Percentiles rank a stretch among this genome's conserved stretches.
Evolutionary conservation across 2,797 vertebrate genomes (phyloP).

Genomic region (Enteromius viviparus): DNA sequence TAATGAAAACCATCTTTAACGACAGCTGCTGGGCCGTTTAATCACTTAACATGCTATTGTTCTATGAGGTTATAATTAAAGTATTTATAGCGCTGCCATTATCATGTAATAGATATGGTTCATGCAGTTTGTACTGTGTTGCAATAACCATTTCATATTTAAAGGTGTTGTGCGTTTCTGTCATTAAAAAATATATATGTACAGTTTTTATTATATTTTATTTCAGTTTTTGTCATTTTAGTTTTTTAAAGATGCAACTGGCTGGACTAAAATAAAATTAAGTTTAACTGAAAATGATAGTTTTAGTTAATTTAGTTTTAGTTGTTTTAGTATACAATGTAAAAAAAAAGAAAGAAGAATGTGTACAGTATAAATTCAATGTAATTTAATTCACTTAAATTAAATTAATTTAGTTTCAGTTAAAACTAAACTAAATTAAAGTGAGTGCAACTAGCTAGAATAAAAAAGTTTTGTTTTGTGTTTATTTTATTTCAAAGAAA

Average conservation of each 20-base stretch:
- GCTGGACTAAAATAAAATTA: too few species aligned
- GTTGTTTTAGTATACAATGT: too few species aligned
- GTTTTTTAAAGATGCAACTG: not conserved
- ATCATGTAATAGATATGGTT: not conserved
- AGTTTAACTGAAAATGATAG: too few species aligned
- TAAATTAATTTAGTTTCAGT: too few species aligned
- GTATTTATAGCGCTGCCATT: not conserved
- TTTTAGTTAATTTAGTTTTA: too few species aligned
- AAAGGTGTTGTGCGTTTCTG: not conserved
- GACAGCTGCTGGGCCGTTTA: conserved; percentile 4
- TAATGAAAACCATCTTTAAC: not conserved
- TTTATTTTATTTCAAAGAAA: not conserved
- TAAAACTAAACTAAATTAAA: not conserved
- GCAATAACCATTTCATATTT: not conserved
- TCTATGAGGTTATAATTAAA: not conserved
- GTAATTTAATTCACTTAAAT: too few species aligned
- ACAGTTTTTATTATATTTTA: not conserved
- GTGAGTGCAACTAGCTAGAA: not conserved
- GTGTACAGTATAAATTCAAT: too few species aligned
- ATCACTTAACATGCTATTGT: not conserved
- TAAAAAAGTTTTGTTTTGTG: not conserved
- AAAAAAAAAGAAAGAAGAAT: too few species aligned
- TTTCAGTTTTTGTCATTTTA: not conserved
- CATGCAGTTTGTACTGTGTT: not conserved
- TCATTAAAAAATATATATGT: not conserved